A percentile compares a stretch with the other conserved stretches of the same genome.
Evolutionary conservation across 2,797 vertebrate species (phyloP).

Genomic region (Xiphorhynchus erythropygius): DNA sequence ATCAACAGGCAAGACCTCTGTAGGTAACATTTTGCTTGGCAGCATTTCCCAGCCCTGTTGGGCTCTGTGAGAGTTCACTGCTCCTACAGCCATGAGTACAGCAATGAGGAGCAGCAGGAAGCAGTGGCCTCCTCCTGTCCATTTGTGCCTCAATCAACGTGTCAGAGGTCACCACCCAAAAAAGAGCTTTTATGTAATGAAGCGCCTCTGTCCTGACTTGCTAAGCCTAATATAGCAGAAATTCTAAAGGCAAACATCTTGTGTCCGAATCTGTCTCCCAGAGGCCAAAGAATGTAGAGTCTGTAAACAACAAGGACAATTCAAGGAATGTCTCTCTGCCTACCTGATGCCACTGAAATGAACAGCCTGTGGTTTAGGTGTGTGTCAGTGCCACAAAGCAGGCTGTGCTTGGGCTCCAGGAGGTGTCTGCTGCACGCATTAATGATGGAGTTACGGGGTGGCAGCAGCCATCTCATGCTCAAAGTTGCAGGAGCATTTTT

Average conservation of each 20-base stretch:
- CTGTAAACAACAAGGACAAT: background rate
- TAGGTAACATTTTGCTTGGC: background rate
- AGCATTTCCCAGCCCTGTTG: background rate
- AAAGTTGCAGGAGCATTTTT: background rate
- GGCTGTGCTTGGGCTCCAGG: background rate
- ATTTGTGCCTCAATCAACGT: background rate
- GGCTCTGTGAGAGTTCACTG: background rate
- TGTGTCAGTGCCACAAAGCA: background rate
- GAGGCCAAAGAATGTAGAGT: background rate
- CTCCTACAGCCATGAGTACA: background rate
- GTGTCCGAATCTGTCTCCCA: background rate
- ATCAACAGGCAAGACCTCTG: background rate
- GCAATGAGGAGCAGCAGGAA: background rate
- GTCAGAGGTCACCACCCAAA: background rate
- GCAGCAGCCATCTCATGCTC: background rate
- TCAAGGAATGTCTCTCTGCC: background rate
- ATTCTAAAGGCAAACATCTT: background rate
- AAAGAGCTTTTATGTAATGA: background rate
- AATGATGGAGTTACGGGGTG: background rate
- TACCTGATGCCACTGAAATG: background rate
- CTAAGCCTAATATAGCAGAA: background rate
- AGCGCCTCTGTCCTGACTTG: background rate
- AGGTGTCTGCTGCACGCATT: background rate
- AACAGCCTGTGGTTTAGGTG: background rate
- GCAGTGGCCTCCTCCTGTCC: background rate